These are phyloP conservation scores for Petroica traversi DNA, from an alignment of 2,113 vertebrate species.

Conservation along the genomic window DNA sequence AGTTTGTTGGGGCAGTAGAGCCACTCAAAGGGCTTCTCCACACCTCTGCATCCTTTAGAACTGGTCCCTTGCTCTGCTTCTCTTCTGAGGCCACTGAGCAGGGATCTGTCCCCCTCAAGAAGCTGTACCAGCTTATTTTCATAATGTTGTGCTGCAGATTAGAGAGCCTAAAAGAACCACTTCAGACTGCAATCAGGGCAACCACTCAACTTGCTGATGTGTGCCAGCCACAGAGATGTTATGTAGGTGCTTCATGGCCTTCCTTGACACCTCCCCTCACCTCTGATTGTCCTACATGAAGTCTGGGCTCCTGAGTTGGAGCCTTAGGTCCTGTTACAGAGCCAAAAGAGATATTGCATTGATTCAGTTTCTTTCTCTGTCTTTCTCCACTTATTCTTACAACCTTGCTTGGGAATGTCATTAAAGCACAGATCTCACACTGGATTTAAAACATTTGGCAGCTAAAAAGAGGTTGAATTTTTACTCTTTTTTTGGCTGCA, in stretches of 20 bases:
- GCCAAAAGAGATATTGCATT: neutral
- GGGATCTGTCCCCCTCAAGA: neutral
- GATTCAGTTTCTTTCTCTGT: neutral
- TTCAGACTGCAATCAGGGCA: neutral
- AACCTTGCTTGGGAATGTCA: neutral
- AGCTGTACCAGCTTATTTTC: neutral
- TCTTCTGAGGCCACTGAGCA: neutral
- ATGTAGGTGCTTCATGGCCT: neutral
- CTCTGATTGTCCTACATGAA: neutral
- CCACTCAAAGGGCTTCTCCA: neutral
- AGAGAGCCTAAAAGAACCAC: neutral
- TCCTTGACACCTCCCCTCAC: neutral
- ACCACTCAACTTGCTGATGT: neutral
- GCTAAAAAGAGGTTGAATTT: neutral
- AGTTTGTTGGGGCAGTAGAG: neutral
- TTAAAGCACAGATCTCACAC: neutral
- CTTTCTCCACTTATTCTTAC: neutral
- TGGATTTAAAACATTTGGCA: neutral
- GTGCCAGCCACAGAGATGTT: neutral
- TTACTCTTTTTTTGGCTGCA: neutral
- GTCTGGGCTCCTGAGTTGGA: neutral
- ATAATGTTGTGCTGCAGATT: neutral
- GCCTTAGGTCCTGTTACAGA: rapidly evolving
- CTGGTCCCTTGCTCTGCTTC: neutral
- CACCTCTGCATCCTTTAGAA: neutral